Conservation (phyloP, 2,888 invertebrate species). For the Neoscelio sp. region DNA sequence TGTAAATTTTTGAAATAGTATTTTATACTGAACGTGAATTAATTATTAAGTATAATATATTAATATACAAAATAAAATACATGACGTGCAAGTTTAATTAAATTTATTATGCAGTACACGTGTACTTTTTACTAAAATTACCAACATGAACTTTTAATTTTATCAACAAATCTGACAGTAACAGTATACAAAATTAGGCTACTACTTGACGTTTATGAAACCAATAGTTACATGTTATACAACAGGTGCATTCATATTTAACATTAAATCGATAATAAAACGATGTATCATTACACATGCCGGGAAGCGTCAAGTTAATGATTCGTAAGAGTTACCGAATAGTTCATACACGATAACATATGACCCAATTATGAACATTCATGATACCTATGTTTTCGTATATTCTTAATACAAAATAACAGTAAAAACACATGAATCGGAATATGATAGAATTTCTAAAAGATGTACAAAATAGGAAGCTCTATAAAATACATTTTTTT, state of each 20-base stretch:
- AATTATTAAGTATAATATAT: too few species aligned
- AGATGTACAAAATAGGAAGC: too few species aligned
- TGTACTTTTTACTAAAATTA: neutral
- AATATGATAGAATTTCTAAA: too few species aligned
- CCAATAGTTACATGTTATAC: conserved; percentile 16
- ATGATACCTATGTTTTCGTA: conserved; percentile 1
- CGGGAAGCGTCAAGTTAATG: conserved; percentile 28
- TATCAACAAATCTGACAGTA: neutral
- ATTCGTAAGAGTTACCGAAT: conserved; percentile 33
- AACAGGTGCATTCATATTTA: conserved; percentile 29
- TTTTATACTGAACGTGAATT: too few species aligned
- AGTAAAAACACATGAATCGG: too few species aligned
- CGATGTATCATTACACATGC: conserved; percentile 23
- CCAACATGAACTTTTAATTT: neutral
- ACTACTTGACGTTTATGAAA: conserved; percentile 33
- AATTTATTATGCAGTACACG: too few species aligned
- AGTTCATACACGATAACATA: conserved; percentile 22
- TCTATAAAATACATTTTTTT: too few species aligned
- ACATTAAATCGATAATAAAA: conserved; percentile 30
- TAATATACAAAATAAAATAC: too few species aligned
- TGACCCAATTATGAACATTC: conserved; percentile 11
- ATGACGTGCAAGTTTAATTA: too few species aligned
- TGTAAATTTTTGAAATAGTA: too few species aligned
- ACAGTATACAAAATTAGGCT: conserved; percentile 5
- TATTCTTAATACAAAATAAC: neutral